phyloP scores from a whole-genome alignment of 53 echinoderm and acorn worm species.

The Crossaster papposus region DNA sequence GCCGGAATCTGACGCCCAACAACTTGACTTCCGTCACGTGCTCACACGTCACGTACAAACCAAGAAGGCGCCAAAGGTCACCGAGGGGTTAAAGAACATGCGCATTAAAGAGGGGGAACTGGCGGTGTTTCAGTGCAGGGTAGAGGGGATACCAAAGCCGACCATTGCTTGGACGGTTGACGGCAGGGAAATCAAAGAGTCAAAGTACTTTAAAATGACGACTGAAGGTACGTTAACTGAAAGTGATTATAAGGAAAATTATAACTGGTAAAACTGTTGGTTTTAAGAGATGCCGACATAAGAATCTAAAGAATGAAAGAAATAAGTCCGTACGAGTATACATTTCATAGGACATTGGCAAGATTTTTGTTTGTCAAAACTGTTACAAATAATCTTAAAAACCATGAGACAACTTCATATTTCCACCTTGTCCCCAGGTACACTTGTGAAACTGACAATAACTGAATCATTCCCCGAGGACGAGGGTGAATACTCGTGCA shows the following conservation, averaged over 20 bases:
- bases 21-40: slow-evolving; percentile 94
- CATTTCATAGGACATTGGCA: too few relatives aligned
- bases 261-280: too few relatives aligned
- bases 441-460: slow-evolving; percentile 77
- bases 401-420: too few relatives aligned
- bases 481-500: slow-evolving; percentile 92
- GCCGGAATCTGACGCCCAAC: slow-evolving; percentile 73
- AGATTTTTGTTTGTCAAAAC: too few relatives aligned
- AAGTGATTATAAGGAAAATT: neutral
- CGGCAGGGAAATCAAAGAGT: slow-evolving; percentile 89
- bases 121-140: slow-evolving; percentile 79
- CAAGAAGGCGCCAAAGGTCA: slow-evolving; percentile 75
- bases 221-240: slow-evolving; percentile 68
- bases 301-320: too few relatives aligned
- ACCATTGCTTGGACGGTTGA: slow-evolving; percentile 77
- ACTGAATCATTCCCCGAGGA: slow-evolving; percentile 97
- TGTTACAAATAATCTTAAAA: too few relatives aligned
- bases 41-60: slow-evolving; percentile 91
- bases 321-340: too few relatives aligned
- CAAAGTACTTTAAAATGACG: slow-evolving; percentile 95
- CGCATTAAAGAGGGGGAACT: slow-evolving; percentile 75
- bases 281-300: too few relatives aligned
- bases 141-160: slow-evolving; percentile 75
- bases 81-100: slow-evolving; percentile 57
- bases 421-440: slow-evolving; percentile 30